Conservation (phyloP, 2,797 vertebrate species). For the Hydrophis major region DNA sequence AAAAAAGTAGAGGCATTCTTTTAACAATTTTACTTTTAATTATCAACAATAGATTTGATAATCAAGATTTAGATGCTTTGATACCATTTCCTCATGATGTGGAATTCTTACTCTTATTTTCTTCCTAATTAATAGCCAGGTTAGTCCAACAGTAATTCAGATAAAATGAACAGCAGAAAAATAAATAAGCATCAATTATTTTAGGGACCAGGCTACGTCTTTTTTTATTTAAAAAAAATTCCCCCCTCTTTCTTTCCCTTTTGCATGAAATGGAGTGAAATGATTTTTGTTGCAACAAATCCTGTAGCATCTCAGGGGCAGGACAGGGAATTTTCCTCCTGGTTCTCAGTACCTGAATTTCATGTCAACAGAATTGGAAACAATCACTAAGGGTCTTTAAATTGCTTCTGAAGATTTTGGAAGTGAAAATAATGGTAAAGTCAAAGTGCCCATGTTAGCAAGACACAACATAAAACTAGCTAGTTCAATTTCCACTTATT, state of each 20-base stretch:
- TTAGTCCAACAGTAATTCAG: not conserved
- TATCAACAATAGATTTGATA: not conserved
- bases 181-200: not conserved
- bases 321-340: not conserved
- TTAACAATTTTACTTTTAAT: not conserved
- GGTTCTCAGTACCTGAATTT: not conserved
- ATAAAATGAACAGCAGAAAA: not conserved
- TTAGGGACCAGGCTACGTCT: not conserved
- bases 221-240: too few species aligned
- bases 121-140: not conserved
- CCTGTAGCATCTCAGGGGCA: not conserved
- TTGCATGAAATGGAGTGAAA: not conserved
- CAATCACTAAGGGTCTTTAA: not conserved
- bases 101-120: not conserved
- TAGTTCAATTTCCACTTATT: not conserved
- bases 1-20: not conserved
- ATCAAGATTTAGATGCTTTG: not conserved
- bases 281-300: not conserved
- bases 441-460: not conserved
- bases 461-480: not conserved
- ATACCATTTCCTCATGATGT: not conserved
- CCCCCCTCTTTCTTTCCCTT: not conserved
- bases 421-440: not conserved
- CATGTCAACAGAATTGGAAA: not conserved
- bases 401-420: not conserved